Evolutionary conservation across 2,113 vertebrate species (phyloP).

Genomic region (Pheucticus melanocephalus): DNA sequence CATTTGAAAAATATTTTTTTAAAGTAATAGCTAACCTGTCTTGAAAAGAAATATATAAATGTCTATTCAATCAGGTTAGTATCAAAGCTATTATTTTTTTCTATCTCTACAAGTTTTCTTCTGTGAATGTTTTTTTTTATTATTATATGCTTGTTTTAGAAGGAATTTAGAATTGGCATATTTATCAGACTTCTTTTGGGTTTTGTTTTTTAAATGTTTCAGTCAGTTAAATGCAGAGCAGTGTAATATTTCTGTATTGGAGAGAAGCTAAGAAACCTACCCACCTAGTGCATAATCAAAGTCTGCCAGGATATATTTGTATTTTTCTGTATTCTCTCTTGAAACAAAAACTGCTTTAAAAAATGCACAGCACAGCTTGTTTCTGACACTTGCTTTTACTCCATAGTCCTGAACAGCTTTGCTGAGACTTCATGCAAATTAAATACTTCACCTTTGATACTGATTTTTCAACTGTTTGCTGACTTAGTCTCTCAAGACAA

Average conservation of each 20-base stretch:
- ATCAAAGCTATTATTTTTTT: not conserved
- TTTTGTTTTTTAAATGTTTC: not conserved
- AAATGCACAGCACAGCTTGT: not conserved
- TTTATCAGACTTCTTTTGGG: not conserved
- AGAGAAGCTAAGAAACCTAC: not conserved
- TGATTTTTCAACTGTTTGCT: not conserved
- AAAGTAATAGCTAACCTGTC: not conserved
- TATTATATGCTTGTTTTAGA: not conserved
- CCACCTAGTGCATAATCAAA: not conserved
- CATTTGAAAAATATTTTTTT: conserved; percentile 20
- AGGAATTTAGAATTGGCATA: not conserved
- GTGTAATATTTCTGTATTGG: not conserved
- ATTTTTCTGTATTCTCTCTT: not conserved
- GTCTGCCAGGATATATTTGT: not conserved
- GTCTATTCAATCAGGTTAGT: not conserved
- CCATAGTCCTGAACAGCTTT: not conserved
- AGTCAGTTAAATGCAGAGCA: not conserved
- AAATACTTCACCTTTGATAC: not conserved
- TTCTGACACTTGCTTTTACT: not conserved
- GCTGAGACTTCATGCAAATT: not conserved
- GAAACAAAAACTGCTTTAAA: not conserved
- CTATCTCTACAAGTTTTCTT: not conserved
- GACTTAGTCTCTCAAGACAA: not conserved
- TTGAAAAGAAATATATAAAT: not conserved
- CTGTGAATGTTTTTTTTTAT: not conserved